Conservation (phyloP, 2,888 invertebrate genomes). For the Spicauda simplicius region DNA sequence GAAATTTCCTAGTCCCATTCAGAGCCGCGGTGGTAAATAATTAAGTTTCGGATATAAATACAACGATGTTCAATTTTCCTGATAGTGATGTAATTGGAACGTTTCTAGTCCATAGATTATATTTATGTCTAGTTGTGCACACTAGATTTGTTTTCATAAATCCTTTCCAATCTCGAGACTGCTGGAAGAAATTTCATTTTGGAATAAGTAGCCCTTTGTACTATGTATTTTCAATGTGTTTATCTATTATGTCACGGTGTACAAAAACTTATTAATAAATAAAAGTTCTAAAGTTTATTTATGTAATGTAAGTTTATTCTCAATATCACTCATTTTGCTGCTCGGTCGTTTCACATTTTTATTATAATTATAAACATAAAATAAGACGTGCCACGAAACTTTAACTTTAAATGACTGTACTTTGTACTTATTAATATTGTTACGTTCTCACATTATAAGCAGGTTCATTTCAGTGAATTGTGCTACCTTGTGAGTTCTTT, state of each 20-base stretch:
- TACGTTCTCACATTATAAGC: background rate
- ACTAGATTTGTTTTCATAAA: too few relatives aligned
- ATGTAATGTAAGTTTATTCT: too few relatives aligned
- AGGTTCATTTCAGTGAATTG: slow-evolving; percentile 30
- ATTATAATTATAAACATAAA: background rate
- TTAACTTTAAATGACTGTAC: background rate
- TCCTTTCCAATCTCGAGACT: too few relatives aligned
- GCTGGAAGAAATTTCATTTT: too few relatives aligned
- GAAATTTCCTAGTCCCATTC: slow-evolving; percentile 51
- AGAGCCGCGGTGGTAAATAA: slow-evolving; percentile 33
- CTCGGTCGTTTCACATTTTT: too few relatives aligned
- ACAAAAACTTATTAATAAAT: too few relatives aligned
- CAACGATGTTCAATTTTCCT: background rate
- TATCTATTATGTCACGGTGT: too few relatives aligned
- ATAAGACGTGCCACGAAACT: background rate
- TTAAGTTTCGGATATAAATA: slow-evolving; percentile 31
- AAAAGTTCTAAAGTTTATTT: too few relatives aligned
- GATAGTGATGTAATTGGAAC: background rate
- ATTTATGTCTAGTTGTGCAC: too few relatives aligned
- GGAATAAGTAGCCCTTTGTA: too few relatives aligned
- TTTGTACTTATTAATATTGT: background rate
- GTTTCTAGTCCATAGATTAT: background rate
- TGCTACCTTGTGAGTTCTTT: slow-evolving; percentile 48
- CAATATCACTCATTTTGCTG: too few relatives aligned
- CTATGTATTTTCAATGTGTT: too few relatives aligned